phyloP scores from a whole-genome alignment of 2,113 vertebrate genomes.

The Geothlypis trichas region DNA sequence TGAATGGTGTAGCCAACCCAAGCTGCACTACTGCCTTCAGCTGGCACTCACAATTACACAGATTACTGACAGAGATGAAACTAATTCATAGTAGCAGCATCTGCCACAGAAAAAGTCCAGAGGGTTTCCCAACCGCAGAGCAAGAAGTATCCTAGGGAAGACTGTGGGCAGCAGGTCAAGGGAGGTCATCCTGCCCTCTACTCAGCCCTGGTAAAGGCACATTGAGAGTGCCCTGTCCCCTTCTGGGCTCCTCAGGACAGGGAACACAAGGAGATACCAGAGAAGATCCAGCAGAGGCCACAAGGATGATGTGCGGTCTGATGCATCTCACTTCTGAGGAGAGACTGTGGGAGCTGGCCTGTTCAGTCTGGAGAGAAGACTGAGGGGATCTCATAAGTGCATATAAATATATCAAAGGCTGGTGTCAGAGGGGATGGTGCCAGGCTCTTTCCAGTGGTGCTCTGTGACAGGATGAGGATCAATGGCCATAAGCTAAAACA shows the following conservation, averaged over 20 bases:
- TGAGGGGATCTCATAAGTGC: neutral
- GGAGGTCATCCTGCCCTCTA: neutral
- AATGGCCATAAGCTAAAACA: neutral
- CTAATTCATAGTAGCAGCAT: neutral
- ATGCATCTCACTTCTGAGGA: neutral
- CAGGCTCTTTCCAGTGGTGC: neutral
- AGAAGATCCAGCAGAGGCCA: neutral
- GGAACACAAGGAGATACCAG: neutral
- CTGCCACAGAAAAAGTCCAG: too few relatives aligned
- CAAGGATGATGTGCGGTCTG: neutral
- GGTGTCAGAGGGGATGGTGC: neutral
- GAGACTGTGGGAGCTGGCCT: neutral
- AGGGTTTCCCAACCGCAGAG: neutral
- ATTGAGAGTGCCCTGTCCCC: too few relatives aligned
- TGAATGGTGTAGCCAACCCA: neutral
- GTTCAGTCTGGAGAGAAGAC: neutral
- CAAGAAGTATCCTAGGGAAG: too few relatives aligned
- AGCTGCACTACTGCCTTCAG: fast-evolving
- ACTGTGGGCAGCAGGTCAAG: neutral
- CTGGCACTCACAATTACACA: neutral
- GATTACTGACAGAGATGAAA: neutral
- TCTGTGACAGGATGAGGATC: neutral
- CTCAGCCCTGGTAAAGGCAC: neutral
- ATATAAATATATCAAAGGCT: neutral
- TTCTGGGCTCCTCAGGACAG: neutral